These are phyloP conservation scores for Scaptodrosophila lebanonensis DNA, from an alignment of 1,140 invertebrate genomes.

Conservation along the genomic window DNA sequence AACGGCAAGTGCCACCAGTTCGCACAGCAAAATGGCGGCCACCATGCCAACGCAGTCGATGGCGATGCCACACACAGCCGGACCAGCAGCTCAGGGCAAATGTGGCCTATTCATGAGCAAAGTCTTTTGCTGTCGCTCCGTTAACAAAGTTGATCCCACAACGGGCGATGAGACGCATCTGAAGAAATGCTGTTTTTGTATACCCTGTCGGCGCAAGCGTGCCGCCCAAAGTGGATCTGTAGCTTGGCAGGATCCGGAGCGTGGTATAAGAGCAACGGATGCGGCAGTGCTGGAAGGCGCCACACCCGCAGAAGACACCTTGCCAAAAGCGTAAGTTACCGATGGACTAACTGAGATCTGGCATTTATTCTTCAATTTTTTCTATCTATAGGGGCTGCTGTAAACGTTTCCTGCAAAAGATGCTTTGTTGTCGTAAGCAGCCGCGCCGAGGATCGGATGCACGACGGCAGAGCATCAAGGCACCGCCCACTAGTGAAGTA, in stretches of 20 bases:
- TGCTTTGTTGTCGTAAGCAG: slow-evolving; percentile 72
- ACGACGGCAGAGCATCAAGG: slow-evolving; percentile 80
- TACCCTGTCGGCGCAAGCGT: slow-evolving; percentile 60
- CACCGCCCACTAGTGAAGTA: slow-evolving; percentile 81
- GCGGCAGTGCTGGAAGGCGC: slow-evolving; percentile 66
- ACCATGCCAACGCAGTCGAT: slow-evolving; percentile 34
- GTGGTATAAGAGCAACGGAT: slow-evolving; percentile 61
- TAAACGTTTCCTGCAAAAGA: slow-evolving; percentile 60
- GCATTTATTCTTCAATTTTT: background rate
- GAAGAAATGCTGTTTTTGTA: slow-evolving; percentile 69
- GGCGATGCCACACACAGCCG: slow-evolving; percentile 26
- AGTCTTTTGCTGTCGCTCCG: slow-evolving; percentile 71
- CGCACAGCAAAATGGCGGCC: slow-evolving; percentile 27
- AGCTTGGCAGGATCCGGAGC: slow-evolving; percentile 76
- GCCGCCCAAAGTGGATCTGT: slow-evolving; percentile 22
- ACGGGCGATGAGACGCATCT: slow-evolving; percentile 68
- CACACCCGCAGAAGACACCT: slow-evolving; percentile 30
- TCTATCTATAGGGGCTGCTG: slow-evolving; percentile 67
- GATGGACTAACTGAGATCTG: background rate
- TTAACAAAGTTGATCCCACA: slow-evolving; percentile 68
- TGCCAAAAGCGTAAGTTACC: slow-evolving; percentile 43
- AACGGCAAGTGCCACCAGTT: background rate
- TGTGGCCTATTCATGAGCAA: slow-evolving; percentile 67
- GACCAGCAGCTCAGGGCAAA: slow-evolving; percentile 39
- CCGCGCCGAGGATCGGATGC: slow-evolving; percentile 77